phyloP scores from a whole-genome alignment of 2,797 vertebrate genomes.

The Clamator glandarius region DNA sequence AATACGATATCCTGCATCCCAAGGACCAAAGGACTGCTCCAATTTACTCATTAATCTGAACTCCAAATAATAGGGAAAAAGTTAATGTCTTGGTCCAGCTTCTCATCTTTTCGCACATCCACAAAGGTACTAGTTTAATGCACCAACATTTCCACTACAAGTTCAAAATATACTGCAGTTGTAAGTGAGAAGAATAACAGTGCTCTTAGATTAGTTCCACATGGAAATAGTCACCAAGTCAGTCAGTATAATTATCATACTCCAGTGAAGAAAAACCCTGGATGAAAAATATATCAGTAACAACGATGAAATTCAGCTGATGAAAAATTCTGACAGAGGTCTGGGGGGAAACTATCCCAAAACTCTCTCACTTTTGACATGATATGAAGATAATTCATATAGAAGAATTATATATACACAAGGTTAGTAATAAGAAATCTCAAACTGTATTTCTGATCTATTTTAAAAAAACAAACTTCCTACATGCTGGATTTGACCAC shows the following conservation, averaged over 20 bases:
- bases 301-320: constrained; percentile 46
- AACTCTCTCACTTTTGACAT: not conserved
- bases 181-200: not conserved
- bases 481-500: constrained; percentile 3
- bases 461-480: not conserved
- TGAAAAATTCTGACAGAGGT: constrained; percentile 30
- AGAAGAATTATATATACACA: constrained; percentile 32
- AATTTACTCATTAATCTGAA: not conserved
- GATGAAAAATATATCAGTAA: constrained; percentile 18
- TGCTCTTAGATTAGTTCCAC: not conserved
- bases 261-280: not conserved
- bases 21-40: not conserved
- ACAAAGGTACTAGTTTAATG: not conserved
- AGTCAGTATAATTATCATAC: constrained; percentile 49
- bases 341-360: not conserved
- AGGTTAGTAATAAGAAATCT: not conserved
- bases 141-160: not conserved
- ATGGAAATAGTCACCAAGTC: constrained; percentile 18
- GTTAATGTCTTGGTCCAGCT: not conserved
- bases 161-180: constrained; percentile 1
- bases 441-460: constrained; percentile 26
- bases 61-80: not conserved
- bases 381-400: not conserved
- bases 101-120: not conserved
- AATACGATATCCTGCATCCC: not conserved